These are phyloP conservation scores for Rotaria sp. DNA, from an alignment of 2,888 invertebrate species.

Conservation along the genomic window DNA sequence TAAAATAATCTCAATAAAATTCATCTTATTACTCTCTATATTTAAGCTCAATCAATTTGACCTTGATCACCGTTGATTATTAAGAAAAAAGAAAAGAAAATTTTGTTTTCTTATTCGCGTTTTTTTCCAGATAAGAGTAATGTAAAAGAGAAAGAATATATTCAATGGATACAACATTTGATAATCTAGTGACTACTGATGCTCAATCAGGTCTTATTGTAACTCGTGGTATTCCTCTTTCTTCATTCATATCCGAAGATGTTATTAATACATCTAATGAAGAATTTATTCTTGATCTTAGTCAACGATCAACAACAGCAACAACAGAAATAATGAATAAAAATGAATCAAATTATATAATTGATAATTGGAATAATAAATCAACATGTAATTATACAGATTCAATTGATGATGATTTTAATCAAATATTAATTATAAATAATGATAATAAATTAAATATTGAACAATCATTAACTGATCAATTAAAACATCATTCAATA, in stretches of 20 bases:
- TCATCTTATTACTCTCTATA: neutral
- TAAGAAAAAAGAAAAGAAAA: neutral
- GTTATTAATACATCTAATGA: neutral
- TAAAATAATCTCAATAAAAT: neutral
- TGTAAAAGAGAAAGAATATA: conserved; percentile 7
- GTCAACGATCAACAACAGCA: neutral
- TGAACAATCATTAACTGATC: neutral
- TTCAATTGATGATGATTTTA: neutral
- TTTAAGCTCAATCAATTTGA: neutral
- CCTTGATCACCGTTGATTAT: neutral
- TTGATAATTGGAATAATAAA: neutral
- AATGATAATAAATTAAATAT: neutral
- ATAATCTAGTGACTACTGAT: neutral
- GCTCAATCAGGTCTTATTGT: neutral
- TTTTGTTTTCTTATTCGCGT: neutral
- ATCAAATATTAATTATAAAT: neutral
- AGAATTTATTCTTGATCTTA: neutral
- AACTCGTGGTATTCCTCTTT: neutral
- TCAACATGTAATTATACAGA: neutral
- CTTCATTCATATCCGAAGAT: neutral
- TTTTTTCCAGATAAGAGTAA: neutral
- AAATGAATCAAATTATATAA: neutral
- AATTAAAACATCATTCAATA: neutral
- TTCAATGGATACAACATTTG: neutral
- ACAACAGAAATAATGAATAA: too few species aligned